phyloP scores from a whole-genome alignment of 1,140 invertebrate genomes.

The Drosophila serrata region DNA sequence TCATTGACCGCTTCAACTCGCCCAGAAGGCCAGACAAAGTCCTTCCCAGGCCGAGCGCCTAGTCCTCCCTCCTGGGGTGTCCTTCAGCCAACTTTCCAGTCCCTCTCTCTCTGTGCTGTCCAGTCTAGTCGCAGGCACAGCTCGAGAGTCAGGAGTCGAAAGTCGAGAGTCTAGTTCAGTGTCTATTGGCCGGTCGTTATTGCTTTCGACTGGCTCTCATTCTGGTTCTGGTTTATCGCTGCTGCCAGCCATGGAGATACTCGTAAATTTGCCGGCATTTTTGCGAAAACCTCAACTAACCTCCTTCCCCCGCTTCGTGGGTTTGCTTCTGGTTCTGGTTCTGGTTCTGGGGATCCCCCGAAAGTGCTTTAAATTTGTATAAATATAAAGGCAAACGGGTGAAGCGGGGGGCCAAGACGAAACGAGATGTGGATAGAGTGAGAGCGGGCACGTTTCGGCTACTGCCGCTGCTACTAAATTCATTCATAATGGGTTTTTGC shows the following conservation, averaged over 20 bases:
- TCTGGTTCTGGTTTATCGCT: conserved; percentile 69
- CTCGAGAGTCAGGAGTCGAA: conserved; percentile 33
- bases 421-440: conserved; percentile 13
- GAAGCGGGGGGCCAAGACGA: not conserved
- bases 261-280: conserved; percentile 73
- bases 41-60: conserved; percentile 10
- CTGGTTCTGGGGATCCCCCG: conserved; percentile 16
- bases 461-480: conserved; percentile 77
- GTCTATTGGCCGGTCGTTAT: conserved; percentile 76
- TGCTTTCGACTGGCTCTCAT: conserved; percentile 72
- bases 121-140: conserved; percentile 16
- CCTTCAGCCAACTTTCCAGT: conserved; percentile 61
- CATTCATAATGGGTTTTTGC: conserved; percentile 82
- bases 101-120: conserved; percentile 10
- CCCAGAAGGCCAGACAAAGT: conserved; percentile 53
- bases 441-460: conserved; percentile 64
- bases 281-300: conserved; percentile 43
- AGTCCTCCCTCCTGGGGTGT: conserved; percentile 46
- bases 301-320: conserved; percentile 5
- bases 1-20: conserved; percentile 68
- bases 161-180: conserved; percentile 57
- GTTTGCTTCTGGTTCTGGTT: not conserved
- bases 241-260: conserved; percentile 78
- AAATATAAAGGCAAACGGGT: conserved; percentile 24
- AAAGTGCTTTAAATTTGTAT: conserved; percentile 56